A percentile compares a stretch with the other conserved stretches of the same genome.
phyloP scores from a whole-genome alignment of 2,888 invertebrate genomes.

The Drosophila lacicola region DNA sequence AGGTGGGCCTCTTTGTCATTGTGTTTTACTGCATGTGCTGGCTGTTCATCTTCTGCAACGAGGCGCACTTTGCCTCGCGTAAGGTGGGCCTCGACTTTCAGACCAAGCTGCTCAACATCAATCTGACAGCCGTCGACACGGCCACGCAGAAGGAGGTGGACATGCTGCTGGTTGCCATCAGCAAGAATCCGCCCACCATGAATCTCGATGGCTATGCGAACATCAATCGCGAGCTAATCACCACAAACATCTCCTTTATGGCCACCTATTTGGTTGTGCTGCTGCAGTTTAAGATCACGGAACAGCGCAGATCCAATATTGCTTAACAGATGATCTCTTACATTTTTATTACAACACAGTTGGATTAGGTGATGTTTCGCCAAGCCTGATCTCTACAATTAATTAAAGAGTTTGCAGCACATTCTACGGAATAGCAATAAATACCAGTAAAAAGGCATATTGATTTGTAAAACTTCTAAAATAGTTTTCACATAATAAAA shows the following conservation, averaged over 20 bases:
- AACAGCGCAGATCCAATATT: constrained; percentile 70
- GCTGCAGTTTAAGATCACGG: constrained; percentile 90
- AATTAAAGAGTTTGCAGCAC: no score
- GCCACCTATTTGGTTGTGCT: constrained; percentile 90
- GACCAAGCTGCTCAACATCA: constrained; percentile 88
- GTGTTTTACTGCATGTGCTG: constrained; percentile 90
- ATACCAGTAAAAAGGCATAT: no score
- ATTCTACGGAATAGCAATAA: no score
- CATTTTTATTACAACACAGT: no score
- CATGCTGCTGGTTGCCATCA: constrained; percentile 90
- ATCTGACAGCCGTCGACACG: constrained; percentile 88
- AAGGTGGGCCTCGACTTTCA: constrained; percentile 88
- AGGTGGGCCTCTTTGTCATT: constrained; percentile 90
- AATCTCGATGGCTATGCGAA: constrained; percentile 91
- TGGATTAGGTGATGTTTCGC: no score
- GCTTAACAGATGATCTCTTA: not conserved
- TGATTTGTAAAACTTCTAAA: no score
- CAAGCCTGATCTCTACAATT: no score
- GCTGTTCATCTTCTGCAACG: constrained; percentile 90
- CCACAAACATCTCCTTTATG: constrained; percentile 90
- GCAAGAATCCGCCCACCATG: constrained; percentile 91
- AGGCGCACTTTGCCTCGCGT: constrained; percentile 89
- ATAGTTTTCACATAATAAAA: no score
- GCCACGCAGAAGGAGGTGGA: constrained; percentile 89
- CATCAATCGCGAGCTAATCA: constrained; percentile 89